These are phyloP conservation scores for Pseudopipra pipra DNA, from an alignment of 2,113 vertebrate species.

Conservation along the genomic window DNA sequence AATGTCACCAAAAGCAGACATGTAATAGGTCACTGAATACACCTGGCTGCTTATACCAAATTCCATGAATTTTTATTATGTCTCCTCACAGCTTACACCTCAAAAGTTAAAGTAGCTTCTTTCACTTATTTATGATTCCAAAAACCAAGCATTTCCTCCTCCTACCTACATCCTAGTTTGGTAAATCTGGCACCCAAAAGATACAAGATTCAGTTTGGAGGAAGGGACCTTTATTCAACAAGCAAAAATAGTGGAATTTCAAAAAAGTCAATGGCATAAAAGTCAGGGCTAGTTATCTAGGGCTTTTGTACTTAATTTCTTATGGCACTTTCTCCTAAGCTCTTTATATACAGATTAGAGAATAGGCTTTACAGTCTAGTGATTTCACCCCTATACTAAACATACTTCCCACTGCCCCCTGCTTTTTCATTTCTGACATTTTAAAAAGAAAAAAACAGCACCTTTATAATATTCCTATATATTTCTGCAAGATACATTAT, in stretches of 20 bases:
- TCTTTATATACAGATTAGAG: not conserved
- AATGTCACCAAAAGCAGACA: not conserved
- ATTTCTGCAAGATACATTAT: not conserved
- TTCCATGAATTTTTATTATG: not conserved
- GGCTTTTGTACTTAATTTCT: not conserved
- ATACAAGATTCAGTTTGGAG: not conserved
- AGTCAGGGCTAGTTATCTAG: not conserved
- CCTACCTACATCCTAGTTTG: not conserved
- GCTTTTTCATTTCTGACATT: not conserved
- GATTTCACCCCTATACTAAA: not conserved
- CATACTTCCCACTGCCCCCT: accelerated
- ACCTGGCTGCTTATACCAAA: not conserved
- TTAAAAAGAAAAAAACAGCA: not conserved
- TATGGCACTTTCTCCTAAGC: not conserved
- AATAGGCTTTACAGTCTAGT: not conserved
- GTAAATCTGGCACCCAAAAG: not conserved
- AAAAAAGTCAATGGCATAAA: not conserved
- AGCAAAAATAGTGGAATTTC: not conserved
- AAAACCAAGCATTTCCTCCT: not conserved
- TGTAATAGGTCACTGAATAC: not conserved
- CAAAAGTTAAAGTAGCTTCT: not conserved
- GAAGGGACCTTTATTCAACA: not conserved
- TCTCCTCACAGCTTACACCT: not conserved
- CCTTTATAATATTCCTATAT: not conserved
- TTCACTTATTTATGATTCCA: not conserved